These are phyloP conservation scores for Suillia variegata DNA, from an alignment of 2,888 invertebrate species.

Conservation along the genomic window DNA sequence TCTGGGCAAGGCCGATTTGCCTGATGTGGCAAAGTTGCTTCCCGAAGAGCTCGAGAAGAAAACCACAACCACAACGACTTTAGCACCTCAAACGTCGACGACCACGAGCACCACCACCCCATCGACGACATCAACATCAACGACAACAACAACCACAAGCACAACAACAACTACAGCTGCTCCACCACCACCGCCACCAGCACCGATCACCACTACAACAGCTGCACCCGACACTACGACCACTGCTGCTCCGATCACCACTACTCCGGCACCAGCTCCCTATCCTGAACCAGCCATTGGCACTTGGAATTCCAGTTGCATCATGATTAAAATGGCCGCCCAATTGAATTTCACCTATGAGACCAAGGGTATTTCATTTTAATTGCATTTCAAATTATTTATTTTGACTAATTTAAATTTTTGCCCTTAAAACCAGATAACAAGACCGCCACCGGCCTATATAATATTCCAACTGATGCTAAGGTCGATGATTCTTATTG, in stretches of 20 bases:
- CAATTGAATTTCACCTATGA: conserved; percentile 66
- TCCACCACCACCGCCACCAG: conserved; percentile 38
- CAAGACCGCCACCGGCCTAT: conserved; percentile 48
- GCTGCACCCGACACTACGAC: conserved; percentile 48
- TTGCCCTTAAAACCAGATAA: conserved; percentile 35
- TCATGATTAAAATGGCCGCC: conserved; percentile 71
- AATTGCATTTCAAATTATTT: neutral
- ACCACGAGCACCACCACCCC: neutral
- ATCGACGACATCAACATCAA: neutral
- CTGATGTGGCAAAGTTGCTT: conserved; percentile 6
- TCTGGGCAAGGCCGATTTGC: conserved; percentile 23
- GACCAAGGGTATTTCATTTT: conserved; percentile 35
- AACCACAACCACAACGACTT: conserved; percentile 13
- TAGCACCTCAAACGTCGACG: neutral
- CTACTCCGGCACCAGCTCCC: conserved; percentile 43
- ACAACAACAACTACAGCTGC: neutral
- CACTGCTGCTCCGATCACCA: conserved; percentile 31
- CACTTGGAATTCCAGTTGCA: conserved; percentile 69
- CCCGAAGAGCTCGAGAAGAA: conserved; percentile 16
- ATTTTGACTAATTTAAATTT: neutral
- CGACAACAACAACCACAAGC: neutral
- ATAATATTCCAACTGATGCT: conserved; percentile 62
- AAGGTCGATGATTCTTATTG: conserved; percentile 60
- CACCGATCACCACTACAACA: conserved; percentile 40
- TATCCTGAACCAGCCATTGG: conserved; percentile 58